Conservation (phyloP, 1,140 invertebrate species). For the Episyrphus balteatus region DNA sequence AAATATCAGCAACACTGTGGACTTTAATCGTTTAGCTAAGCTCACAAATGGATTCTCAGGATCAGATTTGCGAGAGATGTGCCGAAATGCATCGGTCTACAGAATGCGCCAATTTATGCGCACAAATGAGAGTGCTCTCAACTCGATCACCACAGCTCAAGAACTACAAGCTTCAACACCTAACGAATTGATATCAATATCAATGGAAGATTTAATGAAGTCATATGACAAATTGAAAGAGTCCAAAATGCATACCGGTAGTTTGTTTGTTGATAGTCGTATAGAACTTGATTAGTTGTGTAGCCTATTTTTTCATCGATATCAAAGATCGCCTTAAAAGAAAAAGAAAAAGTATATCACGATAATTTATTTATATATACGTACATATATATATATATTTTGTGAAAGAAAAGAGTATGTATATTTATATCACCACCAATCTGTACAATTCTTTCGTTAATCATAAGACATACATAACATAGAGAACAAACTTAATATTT, state of each 20-base stretch:
- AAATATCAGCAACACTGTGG: slow-evolving; percentile 56
- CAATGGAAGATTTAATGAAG: slow-evolving; percentile 53
- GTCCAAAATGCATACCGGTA: slow-evolving; percentile 48
- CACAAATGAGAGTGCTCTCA: too few relatives aligned
- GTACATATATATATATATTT: too few relatives aligned
- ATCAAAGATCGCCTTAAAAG: too few relatives aligned
- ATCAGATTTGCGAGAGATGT: slow-evolving; percentile 83
- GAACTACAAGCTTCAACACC: too few relatives aligned
- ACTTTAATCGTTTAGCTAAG: slow-evolving; percentile 54
- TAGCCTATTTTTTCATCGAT: background rate
- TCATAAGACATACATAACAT: background rate
- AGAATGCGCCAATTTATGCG: slow-evolving; percentile 54
- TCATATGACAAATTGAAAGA: slow-evolving; percentile 57
- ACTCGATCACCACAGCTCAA: too few relatives aligned
- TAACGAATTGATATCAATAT: slow-evolving; percentile 38
- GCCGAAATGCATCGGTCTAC: slow-evolving; percentile 77
- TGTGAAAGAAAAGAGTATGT: background rate
- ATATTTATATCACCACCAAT: background rate
- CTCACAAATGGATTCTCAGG: slow-evolving; percentile 77
- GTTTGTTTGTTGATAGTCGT: slow-evolving; percentile 27
- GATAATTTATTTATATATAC: too few relatives aligned
- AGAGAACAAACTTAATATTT: background rate
- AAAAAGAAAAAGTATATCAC: too few relatives aligned
- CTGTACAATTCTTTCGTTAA: background rate
- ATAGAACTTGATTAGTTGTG: slow-evolving; percentile 24